phyloP scores from a whole-genome alignment of 92 coral and sea anemone species.

The Scolanthus callimorphus region DNA sequence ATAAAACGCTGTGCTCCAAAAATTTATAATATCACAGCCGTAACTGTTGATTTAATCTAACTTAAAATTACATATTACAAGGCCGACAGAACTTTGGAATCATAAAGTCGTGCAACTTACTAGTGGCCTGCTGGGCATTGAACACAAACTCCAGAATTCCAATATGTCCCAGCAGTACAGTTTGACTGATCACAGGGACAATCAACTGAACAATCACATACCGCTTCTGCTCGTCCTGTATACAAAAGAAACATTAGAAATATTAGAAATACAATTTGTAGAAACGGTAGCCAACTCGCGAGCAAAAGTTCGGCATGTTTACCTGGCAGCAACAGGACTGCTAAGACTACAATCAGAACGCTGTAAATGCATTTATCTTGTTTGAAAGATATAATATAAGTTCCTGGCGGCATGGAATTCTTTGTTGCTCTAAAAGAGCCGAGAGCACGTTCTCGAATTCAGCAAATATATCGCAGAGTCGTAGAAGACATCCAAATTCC shows the following conservation, averaged over 20 bases:
- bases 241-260: not conserved
- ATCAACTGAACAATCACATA: constrained; percentile 84
- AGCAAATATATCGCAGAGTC: constrained; percentile 10
- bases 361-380: not conserved
- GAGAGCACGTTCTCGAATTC: constrained; percentile 2
- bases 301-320: not conserved
- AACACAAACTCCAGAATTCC: constrained; percentile 77
- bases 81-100: no score
- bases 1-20: no score
- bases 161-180: constrained; percentile 87
- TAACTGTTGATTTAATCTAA: no score
- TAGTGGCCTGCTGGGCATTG: constrained; percentile 91
- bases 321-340: constrained; percentile 14
- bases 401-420: not conserved
- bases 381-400: not conserved
- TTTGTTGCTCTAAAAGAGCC: not conserved
- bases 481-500: constrained; percentile 57
- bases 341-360: constrained; percentile 6
- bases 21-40: no score
- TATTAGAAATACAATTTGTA: not conserved
- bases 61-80: no score
- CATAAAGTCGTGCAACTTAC: no score
- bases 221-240: constrained; percentile 48
- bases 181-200: constrained; percentile 79
- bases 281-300: not conserved